Evolutionary conservation across 92 coral and sea anemone species (phyloP).

Genomic region (Epizoanthus fatuus): DNA sequence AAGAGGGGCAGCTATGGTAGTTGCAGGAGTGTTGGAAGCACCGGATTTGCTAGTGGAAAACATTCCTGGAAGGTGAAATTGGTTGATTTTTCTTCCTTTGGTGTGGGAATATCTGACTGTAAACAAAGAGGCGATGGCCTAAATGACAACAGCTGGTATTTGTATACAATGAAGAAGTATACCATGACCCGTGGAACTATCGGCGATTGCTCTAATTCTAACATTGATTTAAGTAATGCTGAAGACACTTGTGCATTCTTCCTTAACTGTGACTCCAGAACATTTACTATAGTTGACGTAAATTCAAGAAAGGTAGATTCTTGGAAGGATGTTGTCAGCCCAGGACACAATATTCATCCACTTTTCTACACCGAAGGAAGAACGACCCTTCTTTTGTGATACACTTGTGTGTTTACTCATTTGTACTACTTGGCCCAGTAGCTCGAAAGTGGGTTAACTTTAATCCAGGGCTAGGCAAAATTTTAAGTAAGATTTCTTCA

Average conservation of each 20-base stretch:
- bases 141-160: not conserved
- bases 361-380: too few species aligned
- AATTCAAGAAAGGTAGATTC: too few species aligned
- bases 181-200: not conserved
- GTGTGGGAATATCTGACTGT: not conserved
- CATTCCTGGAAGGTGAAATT: conserved; percentile 43
- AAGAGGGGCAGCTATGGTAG: too few species aligned
- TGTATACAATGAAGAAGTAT: not conserved
- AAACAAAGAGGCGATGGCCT: not conserved
- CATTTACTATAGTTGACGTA: too few species aligned
- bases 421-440: too few species aligned
- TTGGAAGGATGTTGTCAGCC: too few species aligned
- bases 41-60: conserved; percentile 10
- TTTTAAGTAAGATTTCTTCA: too few species aligned
- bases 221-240: not conserved
- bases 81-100: not conserved
- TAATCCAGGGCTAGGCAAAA: too few species aligned
- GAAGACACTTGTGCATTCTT: not conserved
- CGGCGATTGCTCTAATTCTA: not conserved
- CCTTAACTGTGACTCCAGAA: not conserved
- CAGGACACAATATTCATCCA: too few species aligned
- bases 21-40: not conserved
- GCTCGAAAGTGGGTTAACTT: too few species aligned
- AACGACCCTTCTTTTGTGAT: too few species aligned
- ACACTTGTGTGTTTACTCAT: too few species aligned